Evolutionary conservation across 2,797 vertebrate genomes (phyloP).

Genomic region (Chelonia mydas): DNA sequence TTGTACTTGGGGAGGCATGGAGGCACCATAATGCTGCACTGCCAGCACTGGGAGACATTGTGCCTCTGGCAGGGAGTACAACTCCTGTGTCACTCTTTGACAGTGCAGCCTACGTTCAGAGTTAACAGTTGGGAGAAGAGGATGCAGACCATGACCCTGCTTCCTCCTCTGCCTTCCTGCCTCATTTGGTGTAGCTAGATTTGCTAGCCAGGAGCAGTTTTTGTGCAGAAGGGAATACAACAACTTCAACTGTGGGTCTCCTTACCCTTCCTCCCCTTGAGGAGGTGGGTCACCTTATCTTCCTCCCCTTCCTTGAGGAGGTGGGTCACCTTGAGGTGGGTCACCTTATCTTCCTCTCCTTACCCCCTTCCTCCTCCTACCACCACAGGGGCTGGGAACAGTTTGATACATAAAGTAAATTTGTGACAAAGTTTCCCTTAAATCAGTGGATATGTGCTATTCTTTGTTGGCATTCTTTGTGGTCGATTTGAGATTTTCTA

Average conservation of each 20-base stretch:
- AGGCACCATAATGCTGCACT: background rate
- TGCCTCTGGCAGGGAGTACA: background rate
- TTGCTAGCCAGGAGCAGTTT: background rate
- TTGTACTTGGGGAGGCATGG: background rate
- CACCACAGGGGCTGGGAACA: background rate
- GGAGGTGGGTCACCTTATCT: too few species aligned
- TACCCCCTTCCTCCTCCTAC: too few species aligned
- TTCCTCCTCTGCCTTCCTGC: background rate
- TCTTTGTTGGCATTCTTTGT: background rate
- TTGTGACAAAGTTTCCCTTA: background rate
- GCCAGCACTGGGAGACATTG: background rate
- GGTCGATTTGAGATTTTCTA: background rate
- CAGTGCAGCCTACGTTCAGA: background rate
- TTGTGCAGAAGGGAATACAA: background rate
- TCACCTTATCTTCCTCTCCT: too few species aligned
- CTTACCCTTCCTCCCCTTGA: background rate
- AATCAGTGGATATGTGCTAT: background rate
- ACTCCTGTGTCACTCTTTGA: background rate
- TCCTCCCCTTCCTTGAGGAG: too few species aligned
- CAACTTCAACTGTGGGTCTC: background rate
- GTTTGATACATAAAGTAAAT: background rate
- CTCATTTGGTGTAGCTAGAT: background rate
- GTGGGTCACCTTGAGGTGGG: too few species aligned
- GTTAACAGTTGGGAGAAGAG: background rate
- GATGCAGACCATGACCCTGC: background rate